These are phyloP conservation scores for Gymnosoma rotundatum DNA, from an alignment of 2,888 invertebrate species.

Conservation along the genomic window DNA sequence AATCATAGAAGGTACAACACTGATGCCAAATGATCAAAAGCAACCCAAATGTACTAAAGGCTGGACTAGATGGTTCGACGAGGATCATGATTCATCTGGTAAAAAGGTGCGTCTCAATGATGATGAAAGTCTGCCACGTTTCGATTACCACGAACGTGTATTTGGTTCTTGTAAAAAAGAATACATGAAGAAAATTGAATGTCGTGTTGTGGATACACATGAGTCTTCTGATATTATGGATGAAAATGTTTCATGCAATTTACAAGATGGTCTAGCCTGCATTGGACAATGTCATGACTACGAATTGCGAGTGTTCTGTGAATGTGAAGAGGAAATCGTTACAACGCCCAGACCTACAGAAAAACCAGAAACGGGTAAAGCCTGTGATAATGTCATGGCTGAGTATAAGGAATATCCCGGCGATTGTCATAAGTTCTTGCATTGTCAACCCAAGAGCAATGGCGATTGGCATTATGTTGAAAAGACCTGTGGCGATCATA, in stretches of 20 bases:
- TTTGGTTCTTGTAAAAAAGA: slow-evolving; percentile 85
- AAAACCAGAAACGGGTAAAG: slow-evolving; percentile 74
- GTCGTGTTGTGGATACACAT: slow-evolving; percentile 87
- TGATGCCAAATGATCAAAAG: slow-evolving; percentile 75
- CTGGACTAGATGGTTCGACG: slow-evolving; percentile 91
- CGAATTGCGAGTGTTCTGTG: slow-evolving; percentile 90
- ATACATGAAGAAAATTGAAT: slow-evolving; percentile 88
- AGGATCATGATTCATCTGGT: slow-evolving; percentile 76
- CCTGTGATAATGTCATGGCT: slow-evolving; percentile 81
- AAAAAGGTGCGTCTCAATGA: slow-evolving; percentile 78
- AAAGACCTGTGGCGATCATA: slow-evolving; percentile 86
- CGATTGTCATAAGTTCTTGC: slow-evolving; percentile 88
- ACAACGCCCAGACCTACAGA: slow-evolving; percentile 73
- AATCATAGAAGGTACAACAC: slow-evolving; percentile 73
- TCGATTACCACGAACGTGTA: slow-evolving; percentile 78
- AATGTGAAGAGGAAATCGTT: slow-evolving; percentile 81
- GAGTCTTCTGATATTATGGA: slow-evolving; percentile 87
- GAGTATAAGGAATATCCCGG: slow-evolving; percentile 85
- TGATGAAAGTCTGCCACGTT: slow-evolving; percentile 80
- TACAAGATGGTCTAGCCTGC: slow-evolving; percentile 89
- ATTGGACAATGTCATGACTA: slow-evolving; percentile 89
- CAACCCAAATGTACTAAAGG: slow-evolving; percentile 85
- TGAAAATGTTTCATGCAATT: slow-evolving; percentile 89
- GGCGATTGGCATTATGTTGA: slow-evolving; percentile 84
- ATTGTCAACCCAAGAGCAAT: slow-evolving; percentile 84